phyloP scores from a whole-genome alignment of 1,140 invertebrate genomes.

The Atta texana region DNA sequence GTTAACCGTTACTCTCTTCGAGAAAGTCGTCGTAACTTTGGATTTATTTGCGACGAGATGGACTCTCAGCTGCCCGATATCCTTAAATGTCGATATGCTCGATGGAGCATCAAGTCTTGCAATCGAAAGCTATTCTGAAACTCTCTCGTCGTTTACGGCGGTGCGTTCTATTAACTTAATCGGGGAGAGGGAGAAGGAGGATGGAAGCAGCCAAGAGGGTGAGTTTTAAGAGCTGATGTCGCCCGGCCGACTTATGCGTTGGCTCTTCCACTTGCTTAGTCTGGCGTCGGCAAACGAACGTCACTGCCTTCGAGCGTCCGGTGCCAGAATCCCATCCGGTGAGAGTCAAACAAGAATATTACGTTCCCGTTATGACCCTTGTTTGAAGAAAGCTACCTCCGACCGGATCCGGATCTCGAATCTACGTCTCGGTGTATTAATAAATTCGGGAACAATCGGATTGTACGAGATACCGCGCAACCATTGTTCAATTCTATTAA shows the following conservation, averaged over 20 bases:
- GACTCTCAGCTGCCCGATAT: slow-evolving; percentile 6
- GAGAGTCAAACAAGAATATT: slow-evolving; percentile 17
- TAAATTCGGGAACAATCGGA: not conserved
- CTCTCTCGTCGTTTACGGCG: slow-evolving; percentile 66
- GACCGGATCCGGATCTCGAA: slow-evolving; percentile 43
- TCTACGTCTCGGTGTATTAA: not conserved
- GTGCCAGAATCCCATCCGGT: not conserved
- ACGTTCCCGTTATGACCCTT: slow-evolving; percentile 25
- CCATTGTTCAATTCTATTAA: not conserved
- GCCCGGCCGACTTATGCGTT: slow-evolving; percentile 59
- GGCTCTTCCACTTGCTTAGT: slow-evolving; percentile 31
- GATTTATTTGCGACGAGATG: slow-evolving; percentile 6
- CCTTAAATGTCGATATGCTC: slow-evolving; percentile 47
- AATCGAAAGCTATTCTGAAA: slow-evolving; percentile 68
- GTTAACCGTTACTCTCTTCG: slow-evolving; percentile 13
- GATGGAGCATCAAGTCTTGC: slow-evolving; percentile 61
- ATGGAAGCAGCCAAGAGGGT: slow-evolving; percentile 13
- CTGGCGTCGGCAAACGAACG: slow-evolving; percentile 8
- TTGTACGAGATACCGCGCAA: not conserved
- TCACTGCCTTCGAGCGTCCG: not conserved
- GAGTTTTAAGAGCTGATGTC: slow-evolving; percentile 69
- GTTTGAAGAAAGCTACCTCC: slow-evolving; percentile 22
- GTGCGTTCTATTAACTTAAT: slow-evolving; percentile 75
- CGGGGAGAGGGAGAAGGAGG: not conserved
- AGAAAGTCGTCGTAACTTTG: not conserved